These are phyloP conservation scores for Platichthys stellatus DNA, from an alignment of 2,113 vertebrate genomes.

Conservation along the genomic window DNA sequence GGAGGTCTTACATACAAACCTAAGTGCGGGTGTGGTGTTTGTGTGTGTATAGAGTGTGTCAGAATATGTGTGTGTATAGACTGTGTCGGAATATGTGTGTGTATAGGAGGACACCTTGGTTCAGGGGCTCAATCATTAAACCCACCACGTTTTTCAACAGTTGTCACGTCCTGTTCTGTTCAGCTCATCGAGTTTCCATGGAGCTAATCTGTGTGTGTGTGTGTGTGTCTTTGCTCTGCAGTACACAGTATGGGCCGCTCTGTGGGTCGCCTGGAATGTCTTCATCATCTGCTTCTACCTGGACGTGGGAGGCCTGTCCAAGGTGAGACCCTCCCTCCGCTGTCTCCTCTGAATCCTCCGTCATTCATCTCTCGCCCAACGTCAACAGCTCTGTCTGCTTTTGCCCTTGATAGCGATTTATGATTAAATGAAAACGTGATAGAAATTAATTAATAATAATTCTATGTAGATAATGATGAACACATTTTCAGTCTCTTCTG, in stretches of 20 bases:
- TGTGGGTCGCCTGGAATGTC: constrained; percentile 96
- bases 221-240: constrained; percentile 66
- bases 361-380: background rate
- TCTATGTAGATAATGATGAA: no score
- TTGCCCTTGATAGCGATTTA: background rate
- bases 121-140: constrained; percentile 7
- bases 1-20: background rate
- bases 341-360: background rate
- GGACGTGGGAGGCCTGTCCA: constrained; percentile 91
- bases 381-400: background rate
- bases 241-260: constrained; percentile 90
- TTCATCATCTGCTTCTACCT: constrained; percentile 95
- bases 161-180: constrained; percentile 15
- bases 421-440: background rate
- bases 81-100: background rate
- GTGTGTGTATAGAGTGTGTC: background rate
- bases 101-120: constrained; percentile 12
- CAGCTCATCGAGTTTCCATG: constrained; percentile 7
- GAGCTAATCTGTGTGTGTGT: constrained; percentile 41
- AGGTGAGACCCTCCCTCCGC: constrained; percentile 81
- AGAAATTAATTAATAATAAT: background rate
- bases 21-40: background rate
- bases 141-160: background rate
- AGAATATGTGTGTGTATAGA: background rate
- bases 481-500: no score